phyloP scores from a whole-genome alignment of 2,888 invertebrate species.

The Leptopterna dolabrata region DNA sequence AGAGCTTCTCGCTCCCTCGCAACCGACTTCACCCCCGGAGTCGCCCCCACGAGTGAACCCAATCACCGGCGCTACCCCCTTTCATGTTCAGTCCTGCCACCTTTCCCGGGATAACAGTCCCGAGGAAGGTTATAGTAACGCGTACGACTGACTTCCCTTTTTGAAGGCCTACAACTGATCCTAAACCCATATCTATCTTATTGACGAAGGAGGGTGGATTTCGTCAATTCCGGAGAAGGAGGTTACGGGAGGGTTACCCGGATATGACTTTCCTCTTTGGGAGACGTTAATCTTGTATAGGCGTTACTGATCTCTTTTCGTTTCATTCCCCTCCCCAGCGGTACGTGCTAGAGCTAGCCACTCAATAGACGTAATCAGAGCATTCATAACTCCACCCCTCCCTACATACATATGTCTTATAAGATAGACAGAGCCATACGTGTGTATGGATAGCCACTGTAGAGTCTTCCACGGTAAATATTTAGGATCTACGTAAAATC shows the following conservation, averaged over 20 bases:
- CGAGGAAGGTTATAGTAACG: not conserved
- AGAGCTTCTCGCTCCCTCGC: slow-evolving; percentile 13
- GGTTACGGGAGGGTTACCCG: not conserved
- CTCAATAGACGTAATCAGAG: slow-evolving; percentile 7
- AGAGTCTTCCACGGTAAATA: not conserved
- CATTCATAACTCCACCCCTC: not conserved
- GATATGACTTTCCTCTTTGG: not conserved
- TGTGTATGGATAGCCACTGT: not conserved
- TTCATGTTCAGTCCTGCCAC: slow-evolving; percentile 1
- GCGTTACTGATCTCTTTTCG: slow-evolving; percentile 4
- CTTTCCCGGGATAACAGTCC: not conserved
- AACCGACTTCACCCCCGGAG: not conserved
- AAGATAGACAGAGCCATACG: too few species aligned
- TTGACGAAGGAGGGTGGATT: not conserved
- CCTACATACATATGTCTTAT: not conserved
- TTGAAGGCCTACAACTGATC: not conserved
- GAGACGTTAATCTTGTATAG: slow-evolving; percentile 11
- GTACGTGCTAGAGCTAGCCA: not conserved
- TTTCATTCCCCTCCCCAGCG: not conserved
- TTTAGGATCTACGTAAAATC: too few species aligned
- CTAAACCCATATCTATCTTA: slow-evolving; percentile 42
- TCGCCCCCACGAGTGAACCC: slow-evolving; percentile 42
- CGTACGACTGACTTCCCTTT: slow-evolving; percentile 1
- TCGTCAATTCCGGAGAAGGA: not conserved
- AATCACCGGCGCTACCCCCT: slow-evolving; percentile 46